Conservation (phyloP, 2,888 invertebrate genomes). For the Pimpla rufipes region DNA sequence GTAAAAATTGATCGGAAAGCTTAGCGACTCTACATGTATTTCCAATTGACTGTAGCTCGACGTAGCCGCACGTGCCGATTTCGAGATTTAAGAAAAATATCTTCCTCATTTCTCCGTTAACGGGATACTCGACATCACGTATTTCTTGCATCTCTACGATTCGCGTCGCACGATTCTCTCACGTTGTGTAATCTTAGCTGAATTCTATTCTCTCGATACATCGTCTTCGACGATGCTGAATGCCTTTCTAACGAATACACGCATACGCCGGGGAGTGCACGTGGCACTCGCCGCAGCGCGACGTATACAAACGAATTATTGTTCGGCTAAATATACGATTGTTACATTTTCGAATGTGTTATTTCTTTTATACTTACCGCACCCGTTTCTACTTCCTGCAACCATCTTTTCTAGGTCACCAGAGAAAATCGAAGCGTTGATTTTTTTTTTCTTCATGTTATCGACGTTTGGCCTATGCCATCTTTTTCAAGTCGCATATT, state of each 20-base stretch:
- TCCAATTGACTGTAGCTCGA: background rate
- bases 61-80: background rate
- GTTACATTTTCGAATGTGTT: constrained; percentile 79
- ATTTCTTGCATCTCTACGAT: constrained; percentile 20
- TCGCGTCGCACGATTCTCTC: constrained; percentile 21
- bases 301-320: constrained; percentile 72
- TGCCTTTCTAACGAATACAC: constrained; percentile 55
- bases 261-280: constrained; percentile 27
- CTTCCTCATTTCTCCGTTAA: background rate
- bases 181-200: constrained; percentile 32
- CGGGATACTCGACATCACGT: background rate
- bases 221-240: constrained; percentile 36
- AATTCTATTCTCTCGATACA: constrained; percentile 43
- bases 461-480: no score
- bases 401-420: background rate
- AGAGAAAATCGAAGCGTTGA: background rate
- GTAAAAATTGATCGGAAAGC: background rate
- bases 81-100: background rate
- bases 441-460: no score
- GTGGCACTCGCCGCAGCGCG: constrained; percentile 4
- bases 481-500: no score
- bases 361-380: constrained; percentile 47
- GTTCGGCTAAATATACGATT: constrained; percentile 80
- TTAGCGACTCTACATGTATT: background rate
- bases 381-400: constrained; percentile 16